These are phyloP conservation scores for Oscheius onirici DNA, from an alignment of 2,888 invertebrate species.

Conservation along the genomic window DNA sequence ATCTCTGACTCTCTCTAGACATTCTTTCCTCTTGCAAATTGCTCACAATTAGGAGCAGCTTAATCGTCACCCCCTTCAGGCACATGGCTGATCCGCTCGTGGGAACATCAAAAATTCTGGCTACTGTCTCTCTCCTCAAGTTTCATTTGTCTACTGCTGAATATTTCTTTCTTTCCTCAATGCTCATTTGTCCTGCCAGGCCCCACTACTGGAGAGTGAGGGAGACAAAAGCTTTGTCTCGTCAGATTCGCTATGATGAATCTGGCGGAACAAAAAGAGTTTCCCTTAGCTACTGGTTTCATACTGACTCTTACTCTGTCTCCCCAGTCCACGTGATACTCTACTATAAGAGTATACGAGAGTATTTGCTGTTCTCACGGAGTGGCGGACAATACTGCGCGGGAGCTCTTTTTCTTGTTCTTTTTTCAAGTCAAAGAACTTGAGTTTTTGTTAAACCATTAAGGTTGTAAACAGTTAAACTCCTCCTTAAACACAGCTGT, in stretches of 20 bases:
- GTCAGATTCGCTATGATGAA: not conserved
- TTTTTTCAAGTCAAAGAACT: not conserved
- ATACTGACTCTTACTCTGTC: not conserved
- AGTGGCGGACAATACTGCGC: no score
- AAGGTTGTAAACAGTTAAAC: no score
- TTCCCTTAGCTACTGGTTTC: not conserved
- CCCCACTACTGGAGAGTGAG: not conserved
- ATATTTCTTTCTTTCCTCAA: not conserved
- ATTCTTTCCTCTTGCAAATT: constrained; percentile 7
- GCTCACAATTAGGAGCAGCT: constrained; percentile 3
- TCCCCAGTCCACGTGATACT: not conserved
- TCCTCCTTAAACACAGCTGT: no score
- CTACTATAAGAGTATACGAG: not conserved
- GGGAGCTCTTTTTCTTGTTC: not conserved
- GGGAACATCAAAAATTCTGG: not conserved
- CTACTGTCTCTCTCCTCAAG: not conserved
- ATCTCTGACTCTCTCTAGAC: not conserved
- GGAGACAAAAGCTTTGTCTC: not conserved
- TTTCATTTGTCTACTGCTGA: not conserved
- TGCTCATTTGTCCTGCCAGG: not conserved
- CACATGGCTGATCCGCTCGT: not conserved
- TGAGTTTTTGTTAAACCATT: not conserved
- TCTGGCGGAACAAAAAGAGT: not conserved
- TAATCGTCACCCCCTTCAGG: not conserved
- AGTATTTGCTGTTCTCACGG: no score